Evolutionary conservation across 2,888 invertebrate genomes (phyloP).

Genomic region (Pegoplata infirma): DNA sequence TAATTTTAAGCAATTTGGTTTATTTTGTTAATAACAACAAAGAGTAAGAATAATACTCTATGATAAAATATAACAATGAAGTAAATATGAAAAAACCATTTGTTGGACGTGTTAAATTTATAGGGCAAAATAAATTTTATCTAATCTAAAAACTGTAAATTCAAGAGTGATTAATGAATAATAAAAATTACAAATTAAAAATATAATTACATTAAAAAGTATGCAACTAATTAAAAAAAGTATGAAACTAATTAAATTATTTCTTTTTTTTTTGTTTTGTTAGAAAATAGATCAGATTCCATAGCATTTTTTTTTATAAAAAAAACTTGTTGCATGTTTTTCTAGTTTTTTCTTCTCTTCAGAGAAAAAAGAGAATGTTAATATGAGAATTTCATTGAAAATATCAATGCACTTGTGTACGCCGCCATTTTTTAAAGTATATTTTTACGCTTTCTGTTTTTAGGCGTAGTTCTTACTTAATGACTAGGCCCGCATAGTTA

Average conservation of each 20-base stretch:
- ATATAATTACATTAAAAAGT: slow-evolving; percentile 38
- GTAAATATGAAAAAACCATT: not conserved
- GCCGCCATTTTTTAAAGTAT: slow-evolving; percentile 57
- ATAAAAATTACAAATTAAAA: not conserved
- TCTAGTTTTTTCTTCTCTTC: not conserved
- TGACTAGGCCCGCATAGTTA: slow-evolving; percentile 34
- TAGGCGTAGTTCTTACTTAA: slow-evolving; percentile 62
- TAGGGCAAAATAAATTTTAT: slow-evolving; percentile 21
- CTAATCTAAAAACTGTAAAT: slow-evolving; percentile 34
- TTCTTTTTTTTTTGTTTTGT: not conserved
- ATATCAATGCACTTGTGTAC: slow-evolving; percentile 37
- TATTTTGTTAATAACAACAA: not conserved
- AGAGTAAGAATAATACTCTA: not conserved
- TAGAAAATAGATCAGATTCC: slow-evolving; percentile 19
- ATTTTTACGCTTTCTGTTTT: slow-evolving; percentile 53
- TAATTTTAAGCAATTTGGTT: too few species aligned
- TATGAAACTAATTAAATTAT: too few species aligned
- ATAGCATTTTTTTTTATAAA: slow-evolving; percentile 4
- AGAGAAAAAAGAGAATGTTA: slow-evolving; percentile 4
- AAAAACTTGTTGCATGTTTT: slow-evolving; percentile 66
- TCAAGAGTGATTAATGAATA: not conserved
- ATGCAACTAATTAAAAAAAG: slow-evolving; percentile 50
- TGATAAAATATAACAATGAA: not conserved
- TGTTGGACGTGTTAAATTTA: not conserved
- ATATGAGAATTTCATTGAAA: slow-evolving; percentile 25